These are phyloP conservation scores for Montipora sp. DNA, from an alignment of 64 coral and sea anemone genomes.

Conservation along the genomic window DNA sequence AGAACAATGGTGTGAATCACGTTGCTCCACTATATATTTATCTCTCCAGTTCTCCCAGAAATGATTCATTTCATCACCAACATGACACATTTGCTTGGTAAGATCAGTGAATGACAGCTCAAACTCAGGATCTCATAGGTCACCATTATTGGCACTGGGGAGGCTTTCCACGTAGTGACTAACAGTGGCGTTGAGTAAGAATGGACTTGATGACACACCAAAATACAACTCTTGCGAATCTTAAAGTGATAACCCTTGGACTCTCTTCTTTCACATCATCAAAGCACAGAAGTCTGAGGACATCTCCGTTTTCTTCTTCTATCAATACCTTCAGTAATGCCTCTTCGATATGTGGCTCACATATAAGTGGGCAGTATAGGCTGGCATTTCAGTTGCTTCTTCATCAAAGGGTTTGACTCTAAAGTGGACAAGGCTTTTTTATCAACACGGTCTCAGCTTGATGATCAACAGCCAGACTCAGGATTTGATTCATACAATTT, in stretches of 20 bases:
- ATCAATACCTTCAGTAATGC: slow-evolving; percentile 60
- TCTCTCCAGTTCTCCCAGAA: background rate
- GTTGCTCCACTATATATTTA: background rate
- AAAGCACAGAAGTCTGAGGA: slow-evolving; percentile 41
- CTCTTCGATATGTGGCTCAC: slow-evolving; percentile 61
- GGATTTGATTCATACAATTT: background rate
- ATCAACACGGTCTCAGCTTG: slow-evolving; percentile 2
- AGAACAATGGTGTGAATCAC: background rate
- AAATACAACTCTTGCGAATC: slow-evolving; percentile 61
- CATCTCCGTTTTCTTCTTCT: slow-evolving; percentile 18
- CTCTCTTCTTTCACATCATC: slow-evolving; percentile 18
- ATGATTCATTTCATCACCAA: background rate
- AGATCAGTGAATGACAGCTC: background rate
- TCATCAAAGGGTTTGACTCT: background rate
- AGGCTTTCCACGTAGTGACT: slow-evolving; percentile 11
- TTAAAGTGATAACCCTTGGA: slow-evolving; percentile 6
- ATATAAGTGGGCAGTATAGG: slow-evolving; percentile 25
- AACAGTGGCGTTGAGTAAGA: slow-evolving; percentile 44
- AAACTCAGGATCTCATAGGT: slow-evolving; percentile 46
- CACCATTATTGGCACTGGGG: background rate
- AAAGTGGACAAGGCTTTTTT: slow-evolving; percentile 40
- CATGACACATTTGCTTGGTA: background rate
- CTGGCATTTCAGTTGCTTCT: slow-evolving; percentile 3
- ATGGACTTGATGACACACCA: slow-evolving; percentile 28
- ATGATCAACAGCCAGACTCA: background rate